These are phyloP conservation scores for Chaetodon trifascialis DNA, from an alignment of 2,113 vertebrate species.

Conservation along the genomic window DNA sequence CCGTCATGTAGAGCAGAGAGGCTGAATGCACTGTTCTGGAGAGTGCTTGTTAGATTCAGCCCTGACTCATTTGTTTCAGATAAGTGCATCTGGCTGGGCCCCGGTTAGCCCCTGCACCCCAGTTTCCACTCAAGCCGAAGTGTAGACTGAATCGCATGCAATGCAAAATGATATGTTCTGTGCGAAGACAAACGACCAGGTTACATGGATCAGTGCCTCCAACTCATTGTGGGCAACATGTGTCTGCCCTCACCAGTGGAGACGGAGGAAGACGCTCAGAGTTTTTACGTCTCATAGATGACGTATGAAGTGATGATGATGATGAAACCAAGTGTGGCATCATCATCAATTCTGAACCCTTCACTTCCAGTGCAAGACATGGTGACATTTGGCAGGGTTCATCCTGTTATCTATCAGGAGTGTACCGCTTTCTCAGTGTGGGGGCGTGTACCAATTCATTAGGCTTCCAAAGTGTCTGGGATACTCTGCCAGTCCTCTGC, in stretches of 20 bases:
- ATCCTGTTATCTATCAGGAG: conserved; percentile 31
- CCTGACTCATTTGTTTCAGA: conserved; percentile 67
- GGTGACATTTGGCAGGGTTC: conserved; percentile 18
- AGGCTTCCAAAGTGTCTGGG: conserved; percentile 60
- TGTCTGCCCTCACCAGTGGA: conserved; percentile 3
- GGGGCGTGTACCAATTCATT: conserved; percentile 70
- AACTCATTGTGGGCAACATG: not conserved
- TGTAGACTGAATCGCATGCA: conserved; percentile 43
- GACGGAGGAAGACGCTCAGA: not conserved
- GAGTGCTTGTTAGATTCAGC: conserved; percentile 64
- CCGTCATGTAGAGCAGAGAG: conserved; percentile 61
- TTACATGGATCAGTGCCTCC: conserved; percentile 12
- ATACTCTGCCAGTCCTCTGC: conserved; percentile 66
- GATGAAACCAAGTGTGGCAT: not conserved
- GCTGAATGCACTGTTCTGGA: conserved; percentile 53
- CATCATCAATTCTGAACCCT: conserved; percentile 9
- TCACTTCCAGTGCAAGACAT: conserved; percentile 3
- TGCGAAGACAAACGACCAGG: conserved; percentile 21
- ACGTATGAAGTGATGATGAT: conserved; percentile 10
- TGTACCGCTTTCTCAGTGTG: conserved; percentile 48
- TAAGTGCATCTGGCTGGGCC: conserved; percentile 46
- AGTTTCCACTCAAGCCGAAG: conserved; percentile 45
- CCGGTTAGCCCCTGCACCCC: conserved; percentile 19
- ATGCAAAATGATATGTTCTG: conserved; percentile 12
- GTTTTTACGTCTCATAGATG: not conserved